Evolutionary conservation across 1,140 invertebrate genomes (phyloP).

Genomic region (Anadara kagoshimensis): DNA sequence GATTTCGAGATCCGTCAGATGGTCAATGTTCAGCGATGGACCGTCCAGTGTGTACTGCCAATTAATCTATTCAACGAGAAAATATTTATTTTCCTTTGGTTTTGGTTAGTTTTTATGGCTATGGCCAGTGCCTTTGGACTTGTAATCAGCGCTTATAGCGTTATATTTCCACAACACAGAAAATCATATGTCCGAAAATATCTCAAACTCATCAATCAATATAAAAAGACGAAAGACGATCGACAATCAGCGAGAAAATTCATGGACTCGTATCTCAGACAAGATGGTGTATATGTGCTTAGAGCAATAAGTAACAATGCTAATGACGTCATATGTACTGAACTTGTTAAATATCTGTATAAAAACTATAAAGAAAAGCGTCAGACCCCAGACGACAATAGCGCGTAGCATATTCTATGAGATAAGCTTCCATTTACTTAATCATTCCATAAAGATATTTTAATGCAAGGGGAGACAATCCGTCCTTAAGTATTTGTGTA

Average conservation of each 20-base stretch:
- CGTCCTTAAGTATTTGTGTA: too few relatives aligned
- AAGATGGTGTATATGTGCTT: slow-evolving; percentile 55
- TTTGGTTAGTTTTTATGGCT: slow-evolving; percentile 76
- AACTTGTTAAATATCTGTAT: slow-evolving; percentile 51
- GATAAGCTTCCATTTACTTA: too few relatives aligned
- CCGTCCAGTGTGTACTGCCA: slow-evolving; percentile 76
- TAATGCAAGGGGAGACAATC: too few relatives aligned
- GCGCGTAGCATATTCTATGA: background rate
- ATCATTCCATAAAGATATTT: too few relatives aligned
- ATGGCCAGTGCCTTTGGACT: slow-evolving; percentile 70
- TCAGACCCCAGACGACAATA: slow-evolving; percentile 15
- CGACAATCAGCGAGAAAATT: slow-evolving; percentile 28
- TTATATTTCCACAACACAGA: slow-evolving; percentile 48
- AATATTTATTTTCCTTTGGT: slow-evolving; percentile 77
- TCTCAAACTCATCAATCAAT: slow-evolving; percentile 46
- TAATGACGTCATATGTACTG: slow-evolving; percentile 45
- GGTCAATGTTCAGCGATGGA: slow-evolving; percentile 73
- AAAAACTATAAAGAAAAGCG: slow-evolving; percentile 28
- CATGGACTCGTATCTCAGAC: slow-evolving; percentile 41
- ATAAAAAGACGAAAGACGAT: slow-evolving; percentile 27
- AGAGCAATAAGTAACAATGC: slow-evolving; percentile 52
- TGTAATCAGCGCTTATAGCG: slow-evolving; percentile 57
- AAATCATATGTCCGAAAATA: slow-evolving; percentile 63
- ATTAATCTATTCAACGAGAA: slow-evolving; percentile 78
- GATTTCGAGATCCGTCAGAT: slow-evolving; percentile 76